These are phyloP conservation scores for Gobio gobio DNA, from an alignment of 2,113 vertebrate genomes.

Conservation along the genomic window DNA sequence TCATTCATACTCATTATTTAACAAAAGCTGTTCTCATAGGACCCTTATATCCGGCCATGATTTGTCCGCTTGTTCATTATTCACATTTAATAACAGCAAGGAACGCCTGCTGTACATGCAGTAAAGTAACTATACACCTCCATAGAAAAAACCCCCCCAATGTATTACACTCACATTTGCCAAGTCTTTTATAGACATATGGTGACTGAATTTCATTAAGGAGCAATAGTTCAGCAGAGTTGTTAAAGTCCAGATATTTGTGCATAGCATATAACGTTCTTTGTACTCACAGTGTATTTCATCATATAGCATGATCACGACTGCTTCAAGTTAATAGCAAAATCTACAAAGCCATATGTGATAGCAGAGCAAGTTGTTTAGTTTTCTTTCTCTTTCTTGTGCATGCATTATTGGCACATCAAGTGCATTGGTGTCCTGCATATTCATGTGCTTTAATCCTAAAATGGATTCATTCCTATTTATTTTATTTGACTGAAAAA, in stretches of 20 bases:
- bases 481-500: slow-evolving; percentile 2
- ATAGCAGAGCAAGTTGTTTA: not conserved
- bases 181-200: slow-evolving; percentile 36
- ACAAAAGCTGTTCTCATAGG: not conserved
- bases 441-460: not conserved
- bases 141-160: not conserved
- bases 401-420: not conserved
- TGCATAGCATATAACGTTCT: not conserved
- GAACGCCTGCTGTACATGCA: not conserved
- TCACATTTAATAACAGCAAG: not conserved
- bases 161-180: slow-evolving; percentile 1
- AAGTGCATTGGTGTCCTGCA: not conserved
- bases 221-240: slow-evolving; percentile 36
- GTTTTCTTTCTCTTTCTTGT: not conserved
- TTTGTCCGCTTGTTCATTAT: not conserved
- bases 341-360: not conserved
- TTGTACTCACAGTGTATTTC: not conserved
- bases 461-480: not conserved
- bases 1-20: not conserved
- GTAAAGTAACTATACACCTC: not conserved
- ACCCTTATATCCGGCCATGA: not conserved
- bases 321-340: not conserved
- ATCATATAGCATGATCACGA: not conserved
- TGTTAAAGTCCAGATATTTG: slow-evolving; percentile 26
- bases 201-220: slow-evolving; percentile 16